Evolutionary conservation across 2,888 invertebrate genomes (phyloP), one percentile per base, ranked within the genome.

Genomic region (Rapana venosa): DNA sequence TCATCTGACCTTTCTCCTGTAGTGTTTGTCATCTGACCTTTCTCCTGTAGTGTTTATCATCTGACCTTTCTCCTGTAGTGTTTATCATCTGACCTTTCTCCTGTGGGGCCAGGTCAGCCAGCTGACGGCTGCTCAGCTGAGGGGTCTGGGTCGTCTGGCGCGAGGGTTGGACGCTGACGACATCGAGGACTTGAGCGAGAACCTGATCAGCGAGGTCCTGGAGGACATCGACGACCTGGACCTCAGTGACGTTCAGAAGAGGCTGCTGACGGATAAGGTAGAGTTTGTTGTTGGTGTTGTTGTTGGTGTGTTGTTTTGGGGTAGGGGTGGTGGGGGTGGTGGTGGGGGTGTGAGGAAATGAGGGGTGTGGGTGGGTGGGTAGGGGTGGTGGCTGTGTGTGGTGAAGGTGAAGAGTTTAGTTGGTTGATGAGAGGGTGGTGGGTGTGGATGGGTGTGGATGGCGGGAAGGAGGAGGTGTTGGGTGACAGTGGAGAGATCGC

Each of bases 151-250:
- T 5, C 90, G 85, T n/a, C 81, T 92, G 89, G 87, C 91, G 20
- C 90, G 91, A 26, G 92, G 90, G n/a, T 81, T 92, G 56, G 77
- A 86, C 22, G 66, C 90, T 6, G 91, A 89, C 26, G 90, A 91
- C 56, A 88, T 92, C 26, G 90, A 91, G n/a, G 83, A 90, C 15
- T 84, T 92, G 32, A 87, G 90, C 32, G 89, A 90, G 74, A 90
- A 90, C 81, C 90, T 90, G n/a, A 66, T 92, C 47, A 90, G 81
- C 47, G 90, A 90, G 17, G 87, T 87, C 11, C 83, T 92, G 32
- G 92, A 92, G 56, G 90, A 92, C 47, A 70, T 92, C 20, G 91
- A 92, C 36, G 91, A 91, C 87, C 35, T 92, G 88, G 92, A 91
- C 81, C 87, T 92, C 20, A 91, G 86, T 61, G 92, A 92, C 61